Evolutionary conservation across 1,140 invertebrate genomes (phyloP).

Genomic region (Leptinotarsa undecemlineata): DNA sequence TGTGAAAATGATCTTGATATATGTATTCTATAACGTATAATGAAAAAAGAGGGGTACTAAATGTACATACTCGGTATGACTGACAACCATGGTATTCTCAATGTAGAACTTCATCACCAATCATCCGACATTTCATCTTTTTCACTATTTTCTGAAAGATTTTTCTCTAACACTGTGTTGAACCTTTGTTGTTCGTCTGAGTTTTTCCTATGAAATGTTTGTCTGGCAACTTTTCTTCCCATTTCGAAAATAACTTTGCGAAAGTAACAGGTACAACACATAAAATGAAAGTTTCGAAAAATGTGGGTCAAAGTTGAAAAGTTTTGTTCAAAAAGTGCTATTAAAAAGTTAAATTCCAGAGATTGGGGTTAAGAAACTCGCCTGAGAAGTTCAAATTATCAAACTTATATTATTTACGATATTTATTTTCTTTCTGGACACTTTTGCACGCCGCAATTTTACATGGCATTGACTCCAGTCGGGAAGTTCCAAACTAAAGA

Average conservation of each 20-base stretch:
- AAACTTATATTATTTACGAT: conserved; percentile 42
- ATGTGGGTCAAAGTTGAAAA: conserved; percentile 45
- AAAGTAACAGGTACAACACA: conserved; percentile 37
- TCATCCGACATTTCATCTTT: too few relatives aligned
- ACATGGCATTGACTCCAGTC: conserved; percentile 27
- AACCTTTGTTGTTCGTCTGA: too few relatives aligned
- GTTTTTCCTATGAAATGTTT: neutral
- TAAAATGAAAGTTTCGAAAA: conserved; percentile 40
- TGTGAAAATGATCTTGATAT: too few relatives aligned
- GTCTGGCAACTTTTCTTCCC: conserved; percentile 11
- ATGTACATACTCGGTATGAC: too few relatives aligned
- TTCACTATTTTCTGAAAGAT: too few relatives aligned
- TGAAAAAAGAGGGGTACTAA: too few relatives aligned
- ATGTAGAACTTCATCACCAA: too few relatives aligned
- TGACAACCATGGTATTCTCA: too few relatives aligned
- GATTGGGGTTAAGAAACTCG: conserved; percentile 42
- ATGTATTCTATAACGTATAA: too few relatives aligned
- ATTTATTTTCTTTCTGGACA: conserved; percentile 39
- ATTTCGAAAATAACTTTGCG: conserved; percentile 11
- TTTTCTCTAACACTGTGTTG: too few relatives aligned
- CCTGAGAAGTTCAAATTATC: conserved; percentile 42
- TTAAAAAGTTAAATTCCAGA: conserved; percentile 46
- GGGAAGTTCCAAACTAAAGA: conserved; percentile 23
- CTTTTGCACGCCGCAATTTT: conserved; percentile 24
- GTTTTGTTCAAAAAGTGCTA: conserved; percentile 47